Conservation (phyloP, 2,888 invertebrate genomes). For the Xanthia icteritia region DNA sequence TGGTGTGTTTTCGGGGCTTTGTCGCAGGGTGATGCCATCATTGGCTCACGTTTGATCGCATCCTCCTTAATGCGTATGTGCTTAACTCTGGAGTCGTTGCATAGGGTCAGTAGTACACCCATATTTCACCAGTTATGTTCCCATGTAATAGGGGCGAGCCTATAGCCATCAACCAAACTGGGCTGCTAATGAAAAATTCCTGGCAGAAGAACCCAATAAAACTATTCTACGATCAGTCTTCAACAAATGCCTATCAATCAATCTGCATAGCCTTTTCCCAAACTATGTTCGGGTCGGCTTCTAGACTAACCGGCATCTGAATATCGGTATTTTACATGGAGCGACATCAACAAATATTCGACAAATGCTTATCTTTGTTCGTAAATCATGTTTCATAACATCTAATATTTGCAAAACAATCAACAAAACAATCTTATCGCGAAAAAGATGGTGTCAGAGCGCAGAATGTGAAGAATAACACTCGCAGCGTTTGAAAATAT, state of each 20-base stretch:
- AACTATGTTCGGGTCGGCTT: no score
- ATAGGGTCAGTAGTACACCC: not conserved
- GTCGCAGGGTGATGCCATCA: no score
- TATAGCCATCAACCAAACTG: not conserved
- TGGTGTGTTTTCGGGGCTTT: no score
- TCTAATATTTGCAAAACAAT: slow-evolving; percentile 15
- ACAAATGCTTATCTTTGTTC: not conserved
- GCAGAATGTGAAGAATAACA: slow-evolving; percentile 19
- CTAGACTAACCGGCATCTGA: no score
- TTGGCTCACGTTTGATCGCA: no score
- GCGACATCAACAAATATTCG: not conserved
- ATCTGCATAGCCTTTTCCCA: no score
- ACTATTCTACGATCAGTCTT: not conserved
- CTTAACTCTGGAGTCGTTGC: no score
- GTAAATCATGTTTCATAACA: not conserved
- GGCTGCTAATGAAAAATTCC: not conserved
- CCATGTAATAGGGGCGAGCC: not conserved
- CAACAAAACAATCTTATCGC: slow-evolving; percentile 26
- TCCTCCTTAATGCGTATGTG: no score
- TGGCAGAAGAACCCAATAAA: no score
- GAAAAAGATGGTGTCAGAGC: not conserved
- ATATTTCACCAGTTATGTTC: not conserved
- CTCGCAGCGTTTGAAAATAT: slow-evolving; percentile 32
- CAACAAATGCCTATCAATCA: not conserved
- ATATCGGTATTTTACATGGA: no score